A percentile compares a stretch with the other conserved stretches of the same genome.
Evolutionary conservation across 2,797 vertebrate species (phyloP).

Genomic region (Muscicapa striata): DNA sequence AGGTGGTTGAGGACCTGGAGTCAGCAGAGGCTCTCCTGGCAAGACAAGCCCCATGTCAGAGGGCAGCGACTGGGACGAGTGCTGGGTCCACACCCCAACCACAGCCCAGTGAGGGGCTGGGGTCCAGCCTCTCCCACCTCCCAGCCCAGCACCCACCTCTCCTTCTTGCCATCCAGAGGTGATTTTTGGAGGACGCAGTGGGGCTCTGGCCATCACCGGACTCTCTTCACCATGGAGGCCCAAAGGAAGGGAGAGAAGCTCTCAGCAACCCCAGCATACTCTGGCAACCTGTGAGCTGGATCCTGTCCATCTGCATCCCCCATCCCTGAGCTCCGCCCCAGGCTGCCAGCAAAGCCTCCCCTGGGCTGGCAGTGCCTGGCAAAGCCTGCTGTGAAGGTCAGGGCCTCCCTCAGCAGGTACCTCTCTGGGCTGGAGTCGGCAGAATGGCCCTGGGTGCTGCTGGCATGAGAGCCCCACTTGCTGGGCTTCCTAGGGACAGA

Average conservation of each 20-base stretch:
- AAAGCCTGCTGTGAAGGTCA: fast-evolving
- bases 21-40: conserved; percentile 86
- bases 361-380: background rate
- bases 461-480: background rate
- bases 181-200: background rate
- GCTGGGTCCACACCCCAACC: background rate
- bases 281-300: background rate
- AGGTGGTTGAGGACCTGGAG: conserved; percentile 75
- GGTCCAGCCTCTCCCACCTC: background rate
- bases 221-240: background rate
- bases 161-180: conserved; percentile 29
- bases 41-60: background rate
- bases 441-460: background rate
- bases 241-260: background rate
- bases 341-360: background rate
- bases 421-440: background rate
- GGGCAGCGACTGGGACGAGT: fast-evolving
- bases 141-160: conserved; percentile 40
- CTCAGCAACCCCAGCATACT: background rate
- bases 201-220: background rate
- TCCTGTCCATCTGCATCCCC: background rate
- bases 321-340: background rate
- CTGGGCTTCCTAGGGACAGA: conserved; percentile 37
- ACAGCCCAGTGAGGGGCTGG: fast-evolving
- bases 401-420: background rate